phyloP scores from a whole-genome alignment of 2,888 invertebrate genomes.

The Drosophila gaucha region DNA sequence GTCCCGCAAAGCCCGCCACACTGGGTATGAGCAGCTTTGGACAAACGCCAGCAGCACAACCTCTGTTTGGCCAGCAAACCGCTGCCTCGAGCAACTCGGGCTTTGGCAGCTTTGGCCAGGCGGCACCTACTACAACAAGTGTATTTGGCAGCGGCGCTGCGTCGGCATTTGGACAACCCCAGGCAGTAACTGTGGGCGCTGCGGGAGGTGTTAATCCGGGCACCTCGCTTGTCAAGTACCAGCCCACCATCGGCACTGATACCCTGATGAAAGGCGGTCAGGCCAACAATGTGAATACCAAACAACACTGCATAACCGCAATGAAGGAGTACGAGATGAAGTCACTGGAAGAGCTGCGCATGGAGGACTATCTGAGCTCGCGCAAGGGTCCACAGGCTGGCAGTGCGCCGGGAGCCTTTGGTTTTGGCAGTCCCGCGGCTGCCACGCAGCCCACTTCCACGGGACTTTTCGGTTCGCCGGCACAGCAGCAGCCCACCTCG shows the following conservation, averaged over 20 bases:
- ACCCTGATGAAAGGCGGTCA: constrained; percentile 95
- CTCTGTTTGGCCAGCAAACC: constrained; percentile 86
- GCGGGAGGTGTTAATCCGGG: constrained; percentile 85
- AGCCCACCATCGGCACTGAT: constrained; percentile 94
- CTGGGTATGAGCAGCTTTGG: constrained; percentile 81
- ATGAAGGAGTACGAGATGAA: constrained; percentile 99
- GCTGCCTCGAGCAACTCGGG: constrained; percentile 84
- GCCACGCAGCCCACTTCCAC: constrained; percentile 82
- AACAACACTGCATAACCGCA: constrained; percentile 98
- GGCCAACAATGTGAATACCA: constrained; percentile 94
- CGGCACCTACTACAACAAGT: constrained; percentile 84
- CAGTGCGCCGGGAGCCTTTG: constrained; percentile 85
- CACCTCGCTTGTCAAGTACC: constrained; percentile 92
- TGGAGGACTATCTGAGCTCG: constrained; percentile 96
- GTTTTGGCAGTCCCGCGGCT: constrained; percentile 86
- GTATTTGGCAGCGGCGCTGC: constrained; percentile 85
- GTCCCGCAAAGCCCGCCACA: constrained; percentile 85
- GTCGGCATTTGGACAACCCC: constrained; percentile 81
- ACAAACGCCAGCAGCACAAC: constrained; percentile 79
- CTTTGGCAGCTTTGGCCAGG: constrained; percentile 88
- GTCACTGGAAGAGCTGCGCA: constrained; percentile 96
- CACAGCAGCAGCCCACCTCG: constrained; percentile 84
- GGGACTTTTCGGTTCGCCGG: constrained; percentile 85
- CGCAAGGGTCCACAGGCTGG: constrained; percentile 90
- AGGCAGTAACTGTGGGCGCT: constrained; percentile 57